A percentile compares a stretch with the other conserved stretches of the same genome.
phyloP scores from a whole-genome alignment of 2,797 vertebrate species.

The Schizopygopsis pylzovi region DNA sequence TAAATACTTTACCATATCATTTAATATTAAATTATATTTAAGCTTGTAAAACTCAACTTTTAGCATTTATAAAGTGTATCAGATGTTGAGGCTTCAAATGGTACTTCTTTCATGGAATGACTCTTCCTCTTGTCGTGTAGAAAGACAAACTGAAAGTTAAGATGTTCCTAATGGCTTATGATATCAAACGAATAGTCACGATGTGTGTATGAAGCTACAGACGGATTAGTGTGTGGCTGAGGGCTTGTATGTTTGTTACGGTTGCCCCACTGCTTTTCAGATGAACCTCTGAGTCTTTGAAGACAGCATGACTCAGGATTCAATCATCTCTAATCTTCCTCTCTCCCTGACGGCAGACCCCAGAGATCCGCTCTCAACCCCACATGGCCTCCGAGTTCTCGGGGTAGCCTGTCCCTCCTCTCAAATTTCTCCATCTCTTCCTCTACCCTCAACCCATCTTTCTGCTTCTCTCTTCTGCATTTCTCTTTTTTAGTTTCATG shows the following conservation, averaged over 20 bases:
- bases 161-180: not conserved
- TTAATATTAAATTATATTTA: no score
- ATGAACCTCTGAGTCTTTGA: constrained; percentile 61
- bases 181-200: not conserved
- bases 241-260: constrained; percentile 31
- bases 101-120: not conserved
- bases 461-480: not conserved
- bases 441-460: constrained; percentile 30
- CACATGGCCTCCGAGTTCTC: constrained; percentile 35
- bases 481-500: constrained; percentile 25
- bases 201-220: constrained; percentile 1
- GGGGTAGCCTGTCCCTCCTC: constrained; percentile 50
- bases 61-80: not conserved
- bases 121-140: not conserved
- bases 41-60: no score
- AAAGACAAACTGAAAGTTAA: not conserved
- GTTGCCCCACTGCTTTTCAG: constrained; percentile 53
- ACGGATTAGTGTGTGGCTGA: constrained; percentile 28
- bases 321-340: constrained; percentile 65
- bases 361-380: constrained; percentile 49
- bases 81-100: not conserved
- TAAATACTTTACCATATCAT: no score
- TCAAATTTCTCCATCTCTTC: constrained; percentile 27
- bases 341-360: constrained; percentile 46
- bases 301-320: constrained; percentile 62